Conservation (phyloP, 2,113 vertebrate species). For the Antechinus flavipes region DNA sequence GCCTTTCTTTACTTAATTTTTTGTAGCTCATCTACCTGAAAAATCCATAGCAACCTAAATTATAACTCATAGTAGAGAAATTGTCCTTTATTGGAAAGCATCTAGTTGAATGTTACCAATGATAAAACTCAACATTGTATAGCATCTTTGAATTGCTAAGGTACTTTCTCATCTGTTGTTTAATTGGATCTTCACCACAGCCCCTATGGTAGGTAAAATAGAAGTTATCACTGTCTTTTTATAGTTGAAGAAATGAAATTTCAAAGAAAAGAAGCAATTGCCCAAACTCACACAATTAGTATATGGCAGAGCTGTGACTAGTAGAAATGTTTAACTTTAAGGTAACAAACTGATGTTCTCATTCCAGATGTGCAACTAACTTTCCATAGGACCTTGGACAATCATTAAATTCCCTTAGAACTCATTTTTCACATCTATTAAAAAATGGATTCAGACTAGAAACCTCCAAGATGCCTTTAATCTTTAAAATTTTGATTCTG, state of each 20-base stretch:
- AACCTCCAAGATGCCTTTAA: background rate
- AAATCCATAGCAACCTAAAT: background rate
- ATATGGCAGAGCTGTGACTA: background rate
- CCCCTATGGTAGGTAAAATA: background rate
- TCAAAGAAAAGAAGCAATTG: background rate
- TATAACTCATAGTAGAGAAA: background rate
- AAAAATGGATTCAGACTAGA: background rate
- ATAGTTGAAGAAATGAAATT: background rate
- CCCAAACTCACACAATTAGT: background rate
- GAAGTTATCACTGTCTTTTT: background rate
- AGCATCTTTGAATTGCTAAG: background rate
- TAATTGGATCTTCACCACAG: background rate
- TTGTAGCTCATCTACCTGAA: background rate
- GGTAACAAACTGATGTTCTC: background rate
- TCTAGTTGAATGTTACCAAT: background rate
- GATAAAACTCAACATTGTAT: background rate
- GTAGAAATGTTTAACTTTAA: background rate
- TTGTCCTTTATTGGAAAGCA: background rate
- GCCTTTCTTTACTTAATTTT: background rate
- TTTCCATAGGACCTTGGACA: background rate
- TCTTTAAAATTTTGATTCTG: background rate
- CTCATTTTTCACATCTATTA: background rate
- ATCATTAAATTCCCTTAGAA: background rate
- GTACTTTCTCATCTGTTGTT: background rate
- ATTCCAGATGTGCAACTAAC: background rate